Evolutionary conservation across 2,888 invertebrate genomes (phyloP).

Genomic region (Lithophane ornitopus): DNA sequence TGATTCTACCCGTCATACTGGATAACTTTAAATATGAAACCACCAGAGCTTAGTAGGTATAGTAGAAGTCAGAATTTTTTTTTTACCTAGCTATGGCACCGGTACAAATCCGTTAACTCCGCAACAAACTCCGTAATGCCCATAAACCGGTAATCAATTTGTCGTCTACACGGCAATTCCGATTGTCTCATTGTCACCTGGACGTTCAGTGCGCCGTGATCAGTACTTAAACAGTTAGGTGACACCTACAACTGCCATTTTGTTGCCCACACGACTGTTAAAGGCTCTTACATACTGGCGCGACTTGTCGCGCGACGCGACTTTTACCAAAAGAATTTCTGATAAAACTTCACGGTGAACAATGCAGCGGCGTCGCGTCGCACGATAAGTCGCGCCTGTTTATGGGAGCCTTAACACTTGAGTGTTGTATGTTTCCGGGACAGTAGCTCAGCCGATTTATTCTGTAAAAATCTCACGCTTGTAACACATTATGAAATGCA

Average conservation of each 20-base stretch:
- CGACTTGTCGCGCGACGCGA: too few relatives aligned
- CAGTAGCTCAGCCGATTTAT: neutral
- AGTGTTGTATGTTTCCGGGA: conserved; percentile 23
- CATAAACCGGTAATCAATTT: conserved; percentile 23
- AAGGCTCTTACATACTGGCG: too few relatives aligned
- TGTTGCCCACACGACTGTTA: conserved; percentile 46
- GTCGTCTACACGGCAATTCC: conserved; percentile 3
- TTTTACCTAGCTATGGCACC: neutral
- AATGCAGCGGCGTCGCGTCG: too few relatives aligned
- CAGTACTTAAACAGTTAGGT: conserved; percentile 39
- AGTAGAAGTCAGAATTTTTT: too few relatives aligned
- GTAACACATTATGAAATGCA: too few relatives aligned
- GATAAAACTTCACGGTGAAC: too few relatives aligned
- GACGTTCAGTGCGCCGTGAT: conserved; percentile 14
- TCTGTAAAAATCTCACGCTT: too few relatives aligned
- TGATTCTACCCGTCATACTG: neutral
- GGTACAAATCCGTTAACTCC: neutral
- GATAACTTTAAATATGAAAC: neutral
- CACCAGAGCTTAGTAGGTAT: neutral
- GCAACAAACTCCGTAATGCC: neutral
- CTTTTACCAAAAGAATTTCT: too few relatives aligned
- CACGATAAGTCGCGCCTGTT: too few relatives aligned
- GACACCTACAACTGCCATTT: conserved; percentile 50
- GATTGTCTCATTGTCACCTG: conserved; percentile 54
- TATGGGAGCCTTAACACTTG: too few relatives aligned